A percentile compares a stretch with the other conserved stretches of the same genome.
Evolutionary conservation across 2,113 vertebrate genomes (phyloP).

Genomic region (Tachysurus fulvidraco): DNA sequence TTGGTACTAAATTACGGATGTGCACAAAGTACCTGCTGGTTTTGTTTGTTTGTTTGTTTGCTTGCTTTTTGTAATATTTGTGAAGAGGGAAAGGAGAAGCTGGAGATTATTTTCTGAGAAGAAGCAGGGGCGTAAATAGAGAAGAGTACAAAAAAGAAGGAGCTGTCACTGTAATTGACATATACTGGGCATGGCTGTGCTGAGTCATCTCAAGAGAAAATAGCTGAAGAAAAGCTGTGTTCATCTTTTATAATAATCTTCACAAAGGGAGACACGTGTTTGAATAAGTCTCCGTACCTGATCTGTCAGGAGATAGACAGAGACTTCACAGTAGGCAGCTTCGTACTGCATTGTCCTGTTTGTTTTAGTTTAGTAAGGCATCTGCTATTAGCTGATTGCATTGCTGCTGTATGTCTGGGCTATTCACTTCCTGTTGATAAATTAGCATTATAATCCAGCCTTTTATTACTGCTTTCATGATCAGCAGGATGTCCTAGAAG

Average conservation of each 20-base stretch:
- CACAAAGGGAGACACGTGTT: conserved; percentile 36
- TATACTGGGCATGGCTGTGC: conserved; percentile 31
- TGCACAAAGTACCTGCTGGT: too few species aligned
- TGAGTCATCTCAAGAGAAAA: conserved; percentile 29
- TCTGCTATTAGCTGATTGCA: conserved; percentile 13
- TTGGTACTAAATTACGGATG: too few species aligned
- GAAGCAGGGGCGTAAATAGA: not conserved
- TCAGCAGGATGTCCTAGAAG: not conserved
- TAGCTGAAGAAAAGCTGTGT: conserved; percentile 33
- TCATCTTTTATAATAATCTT: conserved; percentile 30
- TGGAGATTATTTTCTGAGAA: not conserved
- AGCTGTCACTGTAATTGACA: conserved; percentile 54
- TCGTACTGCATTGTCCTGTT: not conserved
- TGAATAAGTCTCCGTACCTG: conserved; percentile 44
- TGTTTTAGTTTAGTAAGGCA: not conserved
- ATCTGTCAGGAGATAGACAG: conserved; percentile 12
- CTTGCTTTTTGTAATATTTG: too few species aligned
- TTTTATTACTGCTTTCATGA: conserved; percentile 3
- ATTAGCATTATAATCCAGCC: conserved; percentile 2
- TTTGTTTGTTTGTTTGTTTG: too few species aligned
- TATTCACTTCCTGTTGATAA: not conserved
- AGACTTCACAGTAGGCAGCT: not conserved
- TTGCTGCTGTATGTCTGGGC: not conserved
- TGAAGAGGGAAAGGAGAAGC: not conserved
- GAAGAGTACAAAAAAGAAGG: not conserved